Base-by-base conservation (phyloP, 2,888 invertebrate genomes). In the Andrena minutula region DNA sequence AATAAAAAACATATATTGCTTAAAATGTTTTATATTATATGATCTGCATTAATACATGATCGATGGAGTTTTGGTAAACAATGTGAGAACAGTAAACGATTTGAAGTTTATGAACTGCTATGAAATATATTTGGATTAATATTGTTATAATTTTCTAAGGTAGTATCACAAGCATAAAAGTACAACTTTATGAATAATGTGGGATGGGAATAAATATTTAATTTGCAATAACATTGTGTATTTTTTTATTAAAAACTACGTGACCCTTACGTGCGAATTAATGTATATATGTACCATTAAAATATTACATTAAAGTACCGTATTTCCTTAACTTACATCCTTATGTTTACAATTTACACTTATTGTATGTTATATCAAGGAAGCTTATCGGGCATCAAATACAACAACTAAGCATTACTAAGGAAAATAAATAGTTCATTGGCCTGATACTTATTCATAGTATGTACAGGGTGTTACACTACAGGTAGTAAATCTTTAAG, bases 381-480 rank as follows among this genome's bases (percentile, higher is more conserved):
- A 26, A 41, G 7, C 4, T 82, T 93, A 96, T 73, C 96, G 95
- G 10, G 97, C 98, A 95, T 98, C 98, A 91, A 98, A 98, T 7
- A 98, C 98, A 81, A 97, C 97, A 96, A 98, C 97, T 97, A 66
- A 16, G 35, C 49, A 49, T 16, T 71, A 91, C 95, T 95, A 95
- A 95, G 95, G 94, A 95, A 94, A 94, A 86, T 72, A 65, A 23
- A 20, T 53, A 56, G 10, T 3, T 49, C 2, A 12, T 30, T 61
- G 12, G 20, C 47, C 32, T 41, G 6, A 56, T 51, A 30, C 5
- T 26, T 30, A 26, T 12, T 4, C 2, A 3, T 4, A 28, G 0
- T 26, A 35, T 76, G 64, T 12, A 16, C 41, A 41, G 41, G 16
- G 16, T 16, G 41, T 41, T 41, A 4, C 41, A 12, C 41, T 41